phyloP scores from a whole-genome alignment of 2,797 vertebrate genomes.

The Tadarida brasiliensis region DNA sequence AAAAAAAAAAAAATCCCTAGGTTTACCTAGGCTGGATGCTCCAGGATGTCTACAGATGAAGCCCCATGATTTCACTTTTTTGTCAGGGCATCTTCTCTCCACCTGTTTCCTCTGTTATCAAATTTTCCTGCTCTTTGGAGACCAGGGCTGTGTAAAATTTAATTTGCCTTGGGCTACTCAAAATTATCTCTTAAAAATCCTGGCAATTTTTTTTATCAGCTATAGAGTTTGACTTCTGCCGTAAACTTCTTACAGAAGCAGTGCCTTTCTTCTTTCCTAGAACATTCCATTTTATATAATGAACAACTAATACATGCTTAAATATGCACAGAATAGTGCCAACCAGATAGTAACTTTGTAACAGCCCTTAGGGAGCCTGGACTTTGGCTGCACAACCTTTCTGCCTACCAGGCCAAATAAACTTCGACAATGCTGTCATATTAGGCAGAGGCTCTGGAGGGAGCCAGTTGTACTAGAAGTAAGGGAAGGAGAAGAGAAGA shows the following conservation, averaged over 20 bases:
- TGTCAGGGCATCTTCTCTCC: background rate
- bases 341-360: background rate
- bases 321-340: background rate
- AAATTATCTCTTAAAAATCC: conserved; percentile 15
- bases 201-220: background rate
- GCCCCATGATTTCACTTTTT: background rate
- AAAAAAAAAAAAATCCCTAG: conserved; percentile 19
- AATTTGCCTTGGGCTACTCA: background rate
- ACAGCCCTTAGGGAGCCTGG: background rate
- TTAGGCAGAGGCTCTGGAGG: background rate
- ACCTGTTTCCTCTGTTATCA: background rate
- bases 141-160: background rate
- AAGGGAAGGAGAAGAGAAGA: background rate
- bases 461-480: background rate
- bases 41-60: background rate
- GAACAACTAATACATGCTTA: conserved; percentile 4
- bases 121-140: conserved; percentile 16
- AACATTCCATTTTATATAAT: conserved; percentile 4
- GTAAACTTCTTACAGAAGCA: background rate
- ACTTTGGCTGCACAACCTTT: background rate
- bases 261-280: background rate
- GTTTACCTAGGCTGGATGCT: conserved; percentile 1
- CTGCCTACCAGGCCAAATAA: conserved; percentile 18
- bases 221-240: conserved; percentile 3
- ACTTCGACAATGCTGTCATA: background rate